These are phyloP conservation scores for Morone saxatilis DNA, from an alignment of 2,113 vertebrate genomes.

Conservation along the genomic window DNA sequence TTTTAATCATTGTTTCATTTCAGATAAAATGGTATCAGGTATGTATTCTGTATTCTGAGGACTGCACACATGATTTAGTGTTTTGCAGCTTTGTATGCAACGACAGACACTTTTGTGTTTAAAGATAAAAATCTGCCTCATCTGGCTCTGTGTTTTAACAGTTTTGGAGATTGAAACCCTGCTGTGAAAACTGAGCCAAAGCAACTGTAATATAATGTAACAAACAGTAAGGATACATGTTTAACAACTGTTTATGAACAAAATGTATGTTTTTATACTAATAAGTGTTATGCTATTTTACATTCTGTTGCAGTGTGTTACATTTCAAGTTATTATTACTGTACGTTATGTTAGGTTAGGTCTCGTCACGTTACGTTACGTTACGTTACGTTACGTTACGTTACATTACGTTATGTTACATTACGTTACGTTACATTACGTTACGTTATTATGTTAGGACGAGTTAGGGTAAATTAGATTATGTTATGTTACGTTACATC, in stretches of 20 bases:
- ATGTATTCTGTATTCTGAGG: background rate
- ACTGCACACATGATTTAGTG: background rate
- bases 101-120: background rate
- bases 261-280: no score
- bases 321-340: background rate
- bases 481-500: background rate
- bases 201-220: no score
- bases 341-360: background rate
- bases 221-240: background rate
- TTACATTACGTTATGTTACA: background rate
- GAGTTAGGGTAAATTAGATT: no score
- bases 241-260: background rate
- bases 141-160: background rate
- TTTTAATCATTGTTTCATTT: background rate
- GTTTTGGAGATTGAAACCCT: background rate
- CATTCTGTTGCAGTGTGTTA: no score
- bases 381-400: background rate
- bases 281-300: background rate
- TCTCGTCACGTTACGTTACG: no score
- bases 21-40: background rate
- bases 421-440: no score
- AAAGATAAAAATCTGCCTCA: background rate
- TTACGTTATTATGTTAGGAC: no score
- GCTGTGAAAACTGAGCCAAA: no score
- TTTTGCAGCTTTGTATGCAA: background rate